Percentiles rank a stretch among this genome's conserved stretches.
phyloP scores from a whole-genome alignment of 2,797 vertebrate genomes.

The Carduelis carduelis region DNA sequence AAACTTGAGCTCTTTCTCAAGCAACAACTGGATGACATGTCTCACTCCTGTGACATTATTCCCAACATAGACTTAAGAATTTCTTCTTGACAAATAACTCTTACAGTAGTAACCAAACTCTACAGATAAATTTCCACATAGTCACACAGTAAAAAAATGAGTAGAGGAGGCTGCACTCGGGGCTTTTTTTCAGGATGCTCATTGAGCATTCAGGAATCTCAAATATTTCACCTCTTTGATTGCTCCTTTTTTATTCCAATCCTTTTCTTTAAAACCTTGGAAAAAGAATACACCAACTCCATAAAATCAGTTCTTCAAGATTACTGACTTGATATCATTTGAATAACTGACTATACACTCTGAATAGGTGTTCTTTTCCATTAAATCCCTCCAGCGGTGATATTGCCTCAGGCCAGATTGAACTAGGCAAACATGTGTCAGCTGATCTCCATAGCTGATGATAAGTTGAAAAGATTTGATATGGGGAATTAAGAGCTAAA shows the following conservation, averaged over 20 bases:
- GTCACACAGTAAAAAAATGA: neutral
- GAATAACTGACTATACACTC: neutral
- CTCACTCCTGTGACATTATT: fast-evolving
- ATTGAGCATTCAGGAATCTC: neutral
- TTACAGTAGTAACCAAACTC: neutral
- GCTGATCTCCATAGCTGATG: neutral
- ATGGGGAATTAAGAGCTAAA: conserved; percentile 34
- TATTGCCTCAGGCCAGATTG: neutral
- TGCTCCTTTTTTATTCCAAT: neutral
- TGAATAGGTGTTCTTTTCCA: neutral
- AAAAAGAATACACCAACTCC: neutral
- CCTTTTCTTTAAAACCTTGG: neutral
- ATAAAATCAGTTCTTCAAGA: neutral
- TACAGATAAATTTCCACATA: neutral
- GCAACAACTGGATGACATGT: neutral
- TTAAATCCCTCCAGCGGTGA: conserved; percentile 19
- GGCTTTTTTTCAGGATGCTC: neutral
- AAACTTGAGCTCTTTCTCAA: neutral
- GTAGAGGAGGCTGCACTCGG: neutral
- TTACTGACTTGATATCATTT: neutral
- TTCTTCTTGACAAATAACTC: neutral
- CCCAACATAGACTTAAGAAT: neutral
- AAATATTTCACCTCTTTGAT: neutral
- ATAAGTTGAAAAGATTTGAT: conserved; percentile 4
- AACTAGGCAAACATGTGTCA: neutral